Percentiles rank a stretch among this genome's conserved stretches.
These are phyloP conservation scores for Hyla sarda DNA, from an alignment of 2,113 vertebrate genomes.

Conservation along the genomic window DNA sequence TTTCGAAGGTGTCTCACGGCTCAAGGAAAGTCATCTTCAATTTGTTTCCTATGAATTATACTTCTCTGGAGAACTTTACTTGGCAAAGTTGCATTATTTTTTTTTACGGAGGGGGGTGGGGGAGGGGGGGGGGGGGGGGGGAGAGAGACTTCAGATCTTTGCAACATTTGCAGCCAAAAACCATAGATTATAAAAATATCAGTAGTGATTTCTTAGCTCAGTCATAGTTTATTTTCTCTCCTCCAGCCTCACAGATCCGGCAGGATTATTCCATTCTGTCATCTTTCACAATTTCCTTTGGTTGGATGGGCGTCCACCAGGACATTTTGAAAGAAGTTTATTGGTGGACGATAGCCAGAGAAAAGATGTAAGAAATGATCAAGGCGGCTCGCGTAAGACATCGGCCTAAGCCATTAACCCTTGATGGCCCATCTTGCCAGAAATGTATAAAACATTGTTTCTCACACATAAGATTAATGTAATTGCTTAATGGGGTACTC, in stretches of 20 bases:
- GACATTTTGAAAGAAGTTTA: constrained; percentile 37
- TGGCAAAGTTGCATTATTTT: constrained; percentile 46
- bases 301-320: constrained; percentile 32
- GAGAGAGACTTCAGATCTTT: constrained; percentile 20
- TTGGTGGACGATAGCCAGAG: constrained; percentile 38
- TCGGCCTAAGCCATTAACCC: constrained; percentile 19
- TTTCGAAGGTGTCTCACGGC: constrained; percentile 40
- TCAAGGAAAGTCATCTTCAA: constrained; percentile 56
- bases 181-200: constrained; percentile 50
- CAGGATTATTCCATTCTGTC: constrained; percentile 56
- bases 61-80: constrained; percentile 47
- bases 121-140: not conserved
- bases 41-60: constrained; percentile 53
- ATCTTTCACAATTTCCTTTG: constrained; percentile 49
- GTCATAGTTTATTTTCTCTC: constrained; percentile 37
- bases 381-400: constrained; percentile 22
- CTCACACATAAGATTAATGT: not conserved
- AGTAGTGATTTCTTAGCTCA: constrained; percentile 46
- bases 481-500: not conserved
- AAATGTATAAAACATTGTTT: no score
- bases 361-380: constrained; percentile 55
- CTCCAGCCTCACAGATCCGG: constrained; percentile 27
- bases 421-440: no score
- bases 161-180: constrained; percentile 42
- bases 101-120: not conserved